Percentiles rank a stretch among this genome's conserved stretches.
phyloP scores from a whole-genome alignment of 2,888 invertebrate species.

The Pseudeuparius sepicola region DNA sequence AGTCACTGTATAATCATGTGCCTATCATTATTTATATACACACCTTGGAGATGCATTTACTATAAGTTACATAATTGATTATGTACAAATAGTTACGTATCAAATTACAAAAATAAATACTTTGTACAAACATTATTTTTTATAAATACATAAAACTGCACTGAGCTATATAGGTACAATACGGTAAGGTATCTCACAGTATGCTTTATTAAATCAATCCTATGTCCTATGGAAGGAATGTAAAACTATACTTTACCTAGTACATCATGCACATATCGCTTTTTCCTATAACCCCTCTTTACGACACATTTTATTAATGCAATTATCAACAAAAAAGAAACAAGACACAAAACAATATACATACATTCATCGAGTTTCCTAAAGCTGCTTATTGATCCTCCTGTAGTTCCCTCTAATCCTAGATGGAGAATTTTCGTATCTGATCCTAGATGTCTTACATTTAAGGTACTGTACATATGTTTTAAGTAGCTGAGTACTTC shows the following conservation, averaged over 20 bases:
- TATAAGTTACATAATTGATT: too few species aligned
- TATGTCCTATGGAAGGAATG: too few species aligned
- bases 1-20: too few species aligned
- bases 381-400: conserved; percentile 7
- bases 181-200: too few species aligned
- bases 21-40: too few species aligned
- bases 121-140: too few species aligned
- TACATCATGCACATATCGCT: conserved; percentile 58
- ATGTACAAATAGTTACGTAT: too few species aligned
- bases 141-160: too few species aligned
- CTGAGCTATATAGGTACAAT: too few species aligned
- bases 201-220: too few species aligned
- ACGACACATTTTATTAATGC: conserved; percentile 55
- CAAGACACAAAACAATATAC: conserved; percentile 33
- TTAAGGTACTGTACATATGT: conserved; percentile 42
- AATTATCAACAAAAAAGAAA: conserved; percentile 56
- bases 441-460: conserved; percentile 41
- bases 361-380: conserved; percentile 36
- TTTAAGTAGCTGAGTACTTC: conserved; percentile 55
- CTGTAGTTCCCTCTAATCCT: conserved; percentile 24
- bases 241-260: conserved; percentile 64
- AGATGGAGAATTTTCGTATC: conserved; percentile 34
- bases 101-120: too few species aligned
- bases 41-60: too few species aligned
- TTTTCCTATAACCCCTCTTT: conserved; percentile 63